Conservation (phyloP, 2,888 invertebrate genomes). For the Pelosia muscerda region DNA sequence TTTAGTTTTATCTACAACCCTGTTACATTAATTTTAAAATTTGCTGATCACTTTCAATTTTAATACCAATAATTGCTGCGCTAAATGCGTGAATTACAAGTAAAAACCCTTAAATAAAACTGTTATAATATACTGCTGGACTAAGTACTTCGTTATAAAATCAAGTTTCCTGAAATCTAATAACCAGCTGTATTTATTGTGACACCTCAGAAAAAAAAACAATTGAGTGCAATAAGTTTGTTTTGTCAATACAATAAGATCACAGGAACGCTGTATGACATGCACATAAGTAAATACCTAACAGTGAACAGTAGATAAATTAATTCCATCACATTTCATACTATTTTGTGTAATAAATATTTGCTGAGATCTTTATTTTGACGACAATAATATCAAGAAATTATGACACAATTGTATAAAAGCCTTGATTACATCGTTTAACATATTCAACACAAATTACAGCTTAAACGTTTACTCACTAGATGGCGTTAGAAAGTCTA, state of each 20-base stretch:
- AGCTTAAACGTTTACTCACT: slow-evolving; percentile 35
- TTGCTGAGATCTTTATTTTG: slow-evolving; percentile 44
- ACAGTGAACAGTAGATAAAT: slow-evolving; percentile 36
- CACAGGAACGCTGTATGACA: slow-evolving; percentile 61
- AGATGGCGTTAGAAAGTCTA: slow-evolving; percentile 44
- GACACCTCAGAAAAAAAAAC: slow-evolving; percentile 40
- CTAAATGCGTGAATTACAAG: not conserved
- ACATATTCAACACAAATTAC: slow-evolving; percentile 19
- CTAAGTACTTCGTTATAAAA: slow-evolving; percentile 11
- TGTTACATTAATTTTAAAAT: slow-evolving; percentile 61
- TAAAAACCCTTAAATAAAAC: not conserved
- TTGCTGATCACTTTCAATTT: slow-evolving; percentile 27
- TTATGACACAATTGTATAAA: slow-evolving; percentile 6
- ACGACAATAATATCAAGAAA: slow-evolving; percentile 14
- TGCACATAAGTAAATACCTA: slow-evolving; percentile 20
- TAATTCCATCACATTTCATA: slow-evolving; percentile 34
- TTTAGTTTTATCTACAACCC: slow-evolving; percentile 70
- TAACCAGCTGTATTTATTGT: slow-evolving; percentile 45
- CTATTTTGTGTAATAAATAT: slow-evolving; percentile 29
- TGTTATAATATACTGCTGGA: not conserved
- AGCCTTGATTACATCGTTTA: not conserved
- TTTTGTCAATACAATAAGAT: slow-evolving; percentile 54
- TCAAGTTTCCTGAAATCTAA: slow-evolving; percentile 23
- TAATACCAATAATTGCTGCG: slow-evolving; percentile 8
- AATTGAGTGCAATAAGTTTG: slow-evolving; percentile 38